phyloP scores from a whole-genome alignment of 2,113 vertebrate genomes.

The Tonatia bakeri region DNA sequence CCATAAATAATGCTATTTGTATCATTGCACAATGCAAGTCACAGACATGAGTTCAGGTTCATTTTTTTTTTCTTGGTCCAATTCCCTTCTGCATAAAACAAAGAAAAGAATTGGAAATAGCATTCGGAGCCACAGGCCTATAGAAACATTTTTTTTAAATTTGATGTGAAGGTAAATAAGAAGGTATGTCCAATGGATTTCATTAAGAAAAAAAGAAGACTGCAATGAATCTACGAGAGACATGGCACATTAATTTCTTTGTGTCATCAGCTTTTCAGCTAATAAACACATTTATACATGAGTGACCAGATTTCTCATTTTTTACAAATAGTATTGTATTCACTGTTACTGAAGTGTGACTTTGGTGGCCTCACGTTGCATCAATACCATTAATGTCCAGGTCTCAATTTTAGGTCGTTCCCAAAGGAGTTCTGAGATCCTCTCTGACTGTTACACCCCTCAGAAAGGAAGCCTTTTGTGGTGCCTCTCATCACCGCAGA shows the following conservation, averaged over 20 bases:
- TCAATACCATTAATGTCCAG: background rate
- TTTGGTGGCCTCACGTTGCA: background rate
- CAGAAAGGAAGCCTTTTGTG: conserved; percentile 36
- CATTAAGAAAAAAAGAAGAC: background rate
- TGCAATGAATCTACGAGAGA: background rate
- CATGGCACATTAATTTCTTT: background rate
- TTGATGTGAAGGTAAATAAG: conserved; percentile 33
- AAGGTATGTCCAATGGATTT: background rate
- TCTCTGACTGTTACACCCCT: background rate
- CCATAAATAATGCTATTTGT: background rate
- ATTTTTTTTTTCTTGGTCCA: background rate
- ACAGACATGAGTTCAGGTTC: background rate
- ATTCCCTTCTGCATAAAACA: conserved; percentile 20
- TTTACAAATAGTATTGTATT: background rate
- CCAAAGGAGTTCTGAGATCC: background rate
- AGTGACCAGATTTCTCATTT: background rate
- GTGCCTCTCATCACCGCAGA: conserved; percentile 61
- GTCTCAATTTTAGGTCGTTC: background rate
- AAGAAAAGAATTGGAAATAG: background rate
- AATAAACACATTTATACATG: background rate
- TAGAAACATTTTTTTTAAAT: background rate
- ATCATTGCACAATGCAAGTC: background rate
- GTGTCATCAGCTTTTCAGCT: conserved; percentile 17
- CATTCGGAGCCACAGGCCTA: background rate
- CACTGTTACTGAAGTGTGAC: background rate